Base-by-base conservation (phyloP, 2,113 vertebrate genomes). In the Ceratotherium simum region DNA sequence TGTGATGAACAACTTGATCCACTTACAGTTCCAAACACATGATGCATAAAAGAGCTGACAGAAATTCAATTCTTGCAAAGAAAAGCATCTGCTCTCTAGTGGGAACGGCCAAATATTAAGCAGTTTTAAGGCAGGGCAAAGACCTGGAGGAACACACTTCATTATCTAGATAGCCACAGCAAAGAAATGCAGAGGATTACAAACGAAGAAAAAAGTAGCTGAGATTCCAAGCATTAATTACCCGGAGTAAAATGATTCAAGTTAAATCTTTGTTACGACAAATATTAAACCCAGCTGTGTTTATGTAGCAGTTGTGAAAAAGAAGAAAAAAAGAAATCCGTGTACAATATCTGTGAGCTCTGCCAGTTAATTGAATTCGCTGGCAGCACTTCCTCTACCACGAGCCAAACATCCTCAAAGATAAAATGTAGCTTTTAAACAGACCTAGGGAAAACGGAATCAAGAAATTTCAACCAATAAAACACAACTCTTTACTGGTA, bases 391-490 rank as follows among this genome's bases (percentile, higher is more conserved):
- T 99, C 98, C 98, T 98, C 98, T 97, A 97, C 97, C 98, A 97
- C 2, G 91, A 98, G 99, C 99, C 98, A 99, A 98, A 99, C 98
- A 99, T 98, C 98, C 99, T 99, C 98, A 51, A 60, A 99, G 99
- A 99, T 98, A 99, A 99, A 99, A 98, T 98, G 98, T 93, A 98
- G 98, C 98, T 98, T 98, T 99, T 98, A 99, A 99, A 99, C 70
- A 98, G 98, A 99, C 98, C 98, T 98, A 98, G 98, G 98, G 98
- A 99, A 98, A 99, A 98, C 97, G 96, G 98, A 98, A 99, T 99
- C 99, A 98, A 99, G 98, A 99, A 99, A 99, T 99, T 97, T 98
- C 98, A 99, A 98, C 98, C 99, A 99, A 99, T 99, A 99, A 99
- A 99, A 99, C 98, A 98, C 98, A 98, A 98, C 98, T 99, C 98